phyloP scores from a whole-genome alignment of 1,140 invertebrate species.

The Aphaenogaster rudis region DNA sequence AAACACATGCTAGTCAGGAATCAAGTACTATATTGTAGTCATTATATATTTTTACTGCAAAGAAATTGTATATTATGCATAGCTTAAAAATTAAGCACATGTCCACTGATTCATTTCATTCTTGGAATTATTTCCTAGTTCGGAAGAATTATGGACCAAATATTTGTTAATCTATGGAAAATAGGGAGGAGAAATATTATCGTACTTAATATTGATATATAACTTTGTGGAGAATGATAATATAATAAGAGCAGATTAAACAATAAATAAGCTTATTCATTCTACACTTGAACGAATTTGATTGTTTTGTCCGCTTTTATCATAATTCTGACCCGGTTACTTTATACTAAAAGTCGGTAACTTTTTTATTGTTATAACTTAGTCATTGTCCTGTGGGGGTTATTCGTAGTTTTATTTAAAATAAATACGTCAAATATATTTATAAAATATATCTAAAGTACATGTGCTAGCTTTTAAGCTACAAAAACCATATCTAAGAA shows the following conservation, averaged over 20 bases:
- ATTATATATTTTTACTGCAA: slow-evolving; percentile 83
- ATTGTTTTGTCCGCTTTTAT: not conserved
- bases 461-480: slow-evolving; percentile 74
- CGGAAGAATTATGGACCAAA: slow-evolving; percentile 37
- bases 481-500: slow-evolving; percentile 80
- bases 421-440: not conserved
- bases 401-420: slow-evolving; percentile 18
- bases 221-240: not conserved
- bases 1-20: slow-evolving; percentile 81
- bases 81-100: slow-evolving; percentile 69
- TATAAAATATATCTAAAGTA: slow-evolving; percentile 11
- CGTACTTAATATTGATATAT: slow-evolving; percentile 28
- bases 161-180: slow-evolving; percentile 11
- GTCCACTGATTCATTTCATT: slow-evolving; percentile 20
- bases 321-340: not conserved
- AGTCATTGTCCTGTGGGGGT: not conserved
- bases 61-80: slow-evolving; percentile 65
- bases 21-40: slow-evolving; percentile 79
- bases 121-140: slow-evolving; percentile 23
- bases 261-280: slow-evolving; percentile 6
- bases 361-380: not conserved
- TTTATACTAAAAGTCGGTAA: not conserved
- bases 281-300: not conserved
- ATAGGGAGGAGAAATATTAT: not conserved
- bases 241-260: slow-evolving; percentile 16